Evolutionary conservation across 2,797 vertebrate genomes (phyloP).

Genomic region (Trematomus bernacchii): DNA sequence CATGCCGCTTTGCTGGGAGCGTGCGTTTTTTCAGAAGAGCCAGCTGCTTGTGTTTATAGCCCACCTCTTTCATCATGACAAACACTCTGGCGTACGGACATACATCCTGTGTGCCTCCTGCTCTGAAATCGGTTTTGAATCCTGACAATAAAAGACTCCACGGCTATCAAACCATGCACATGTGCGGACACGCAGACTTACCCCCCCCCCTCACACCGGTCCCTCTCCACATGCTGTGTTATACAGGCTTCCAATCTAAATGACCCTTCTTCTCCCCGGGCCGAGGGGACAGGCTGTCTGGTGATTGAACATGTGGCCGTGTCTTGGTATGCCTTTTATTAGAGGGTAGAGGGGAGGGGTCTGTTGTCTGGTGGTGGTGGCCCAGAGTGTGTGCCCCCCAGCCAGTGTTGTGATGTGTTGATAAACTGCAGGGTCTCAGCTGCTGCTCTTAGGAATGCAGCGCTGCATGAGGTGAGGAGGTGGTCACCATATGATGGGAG

Average conservation of each 20-base stretch:
- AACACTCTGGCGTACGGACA: constrained; percentile 17
- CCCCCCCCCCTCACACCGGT: constrained; percentile 21
- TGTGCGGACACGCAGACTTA: constrained; percentile 21
- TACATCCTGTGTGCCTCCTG: constrained; percentile 9
- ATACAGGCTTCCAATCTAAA: constrained; percentile 59
- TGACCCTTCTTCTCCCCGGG: constrained; percentile 50
- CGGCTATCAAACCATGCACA: constrained; percentile 36
- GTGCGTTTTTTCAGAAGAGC: constrained; percentile 2
- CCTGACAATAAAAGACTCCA: constrained; percentile 39
- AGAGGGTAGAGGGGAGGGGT: not conserved
- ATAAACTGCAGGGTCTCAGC: constrained; percentile 53
- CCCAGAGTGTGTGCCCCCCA: constrained; percentile 27
- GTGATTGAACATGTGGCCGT: constrained; percentile 63
- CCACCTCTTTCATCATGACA: constrained; percentile 58
- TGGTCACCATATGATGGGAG: constrained; percentile 18
- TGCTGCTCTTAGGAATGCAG: constrained; percentile 45
- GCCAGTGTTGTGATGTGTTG: constrained; percentile 58
- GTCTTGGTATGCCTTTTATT: constrained; percentile 44
- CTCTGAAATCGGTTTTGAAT: constrained; percentile 43
- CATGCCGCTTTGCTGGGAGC: constrained; percentile 15
- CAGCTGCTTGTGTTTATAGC: constrained; percentile 67
- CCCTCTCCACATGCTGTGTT: constrained; percentile 55
- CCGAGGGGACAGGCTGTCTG: constrained; percentile 46
- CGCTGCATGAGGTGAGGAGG: not conserved
- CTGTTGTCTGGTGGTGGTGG: constrained; percentile 16